Evolutionary conservation across 1,140 invertebrate species (phyloP), one percentile per base, ranked within the genome.

Genomic region (Sesamia nonagrioides): DNA sequence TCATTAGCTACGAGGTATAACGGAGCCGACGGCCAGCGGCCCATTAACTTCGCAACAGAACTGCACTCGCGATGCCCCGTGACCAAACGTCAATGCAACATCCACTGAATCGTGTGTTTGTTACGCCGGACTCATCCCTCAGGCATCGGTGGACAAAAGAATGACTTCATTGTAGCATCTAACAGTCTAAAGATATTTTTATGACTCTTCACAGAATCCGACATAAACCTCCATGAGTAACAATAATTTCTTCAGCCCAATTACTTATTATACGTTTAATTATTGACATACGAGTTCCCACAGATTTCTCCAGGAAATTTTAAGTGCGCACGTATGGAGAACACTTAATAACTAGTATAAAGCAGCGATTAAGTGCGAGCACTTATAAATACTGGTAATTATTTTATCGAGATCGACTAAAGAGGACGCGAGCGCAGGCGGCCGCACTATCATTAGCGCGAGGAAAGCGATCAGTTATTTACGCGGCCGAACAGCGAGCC

Each of bases 1-100:
- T 95, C 93, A 95, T 95, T 95, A 94, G 89, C 92, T 93, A 92
- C 88, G 86, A 94, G 92, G 91, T 87, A 92, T 95, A 94, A 94
- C 91, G 92, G 91, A 89, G 88, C 89, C 89, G 75, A 84, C 86
- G 89, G 88, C 87, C 89, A 87, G 83, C 79, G 79, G 86, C 79
- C 88, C 84, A 92, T 92, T 94, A 93, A 88, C 86, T 83, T 89
- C 75, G 86, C 79, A 79, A 79, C 86, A 82, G 79, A 80, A 87
- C 84, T 77, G 80, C 85, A 71, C 77, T 82, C 84, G 76, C 45
- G 88, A 92, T 91, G 86, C 87, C 87, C 93, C 93, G 91, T 95
- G 92, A 94, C 93, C 91, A 95, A 95, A 95, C 93, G 89, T 94
- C 93, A 95, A 95, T 94, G 86, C 88, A 88, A 89, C 90, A 80